Conservation (phyloP, 2,797 vertebrate genomes). For the Pygocentrus nattereri region DNA sequence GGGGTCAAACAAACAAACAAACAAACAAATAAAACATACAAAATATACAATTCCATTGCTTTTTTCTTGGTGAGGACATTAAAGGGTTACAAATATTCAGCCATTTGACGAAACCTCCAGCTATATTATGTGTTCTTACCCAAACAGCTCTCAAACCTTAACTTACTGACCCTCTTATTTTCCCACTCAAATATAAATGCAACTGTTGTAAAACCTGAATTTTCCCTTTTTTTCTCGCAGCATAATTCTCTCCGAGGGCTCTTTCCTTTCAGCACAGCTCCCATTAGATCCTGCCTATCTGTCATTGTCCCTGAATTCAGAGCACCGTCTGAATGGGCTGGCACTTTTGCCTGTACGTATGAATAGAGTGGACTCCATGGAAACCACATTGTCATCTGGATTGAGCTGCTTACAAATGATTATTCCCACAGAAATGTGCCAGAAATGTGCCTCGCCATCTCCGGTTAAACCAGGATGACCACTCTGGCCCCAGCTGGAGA, state of each 20-base stretch:
- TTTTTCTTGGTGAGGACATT: too few species aligned
- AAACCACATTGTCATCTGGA: constrained; percentile 19
- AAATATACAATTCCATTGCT: too few species aligned
- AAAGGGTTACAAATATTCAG: too few species aligned
- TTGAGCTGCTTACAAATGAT: constrained; percentile 3
- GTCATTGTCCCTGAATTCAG: neutral
- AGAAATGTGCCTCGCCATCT: neutral
- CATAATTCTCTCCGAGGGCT: neutral
- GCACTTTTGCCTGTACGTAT: neutral
- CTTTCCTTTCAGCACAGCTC: neutral
- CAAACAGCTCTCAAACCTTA: too few species aligned
- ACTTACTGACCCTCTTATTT: too few species aligned
- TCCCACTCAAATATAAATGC: too few species aligned
- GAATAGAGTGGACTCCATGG: constrained; percentile 30
- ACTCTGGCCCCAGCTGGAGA: neutral
- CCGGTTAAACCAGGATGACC: neutral
- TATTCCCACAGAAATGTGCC: constrained; percentile 21
- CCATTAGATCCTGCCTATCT: neutral
- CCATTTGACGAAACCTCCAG: too few species aligned
- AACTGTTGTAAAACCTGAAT: too few species aligned
- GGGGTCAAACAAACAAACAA: too few species aligned
- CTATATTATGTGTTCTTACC: too few species aligned
- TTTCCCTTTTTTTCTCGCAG: neutral
- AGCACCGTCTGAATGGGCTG: constrained; percentile 18
- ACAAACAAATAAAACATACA: too few species aligned